A percentile compares a stretch with the other conserved stretches of the same genome.
Evolutionary conservation across 1,140 invertebrate genomes (phyloP).

Genomic region (Choristoneura fumiferana): DNA sequence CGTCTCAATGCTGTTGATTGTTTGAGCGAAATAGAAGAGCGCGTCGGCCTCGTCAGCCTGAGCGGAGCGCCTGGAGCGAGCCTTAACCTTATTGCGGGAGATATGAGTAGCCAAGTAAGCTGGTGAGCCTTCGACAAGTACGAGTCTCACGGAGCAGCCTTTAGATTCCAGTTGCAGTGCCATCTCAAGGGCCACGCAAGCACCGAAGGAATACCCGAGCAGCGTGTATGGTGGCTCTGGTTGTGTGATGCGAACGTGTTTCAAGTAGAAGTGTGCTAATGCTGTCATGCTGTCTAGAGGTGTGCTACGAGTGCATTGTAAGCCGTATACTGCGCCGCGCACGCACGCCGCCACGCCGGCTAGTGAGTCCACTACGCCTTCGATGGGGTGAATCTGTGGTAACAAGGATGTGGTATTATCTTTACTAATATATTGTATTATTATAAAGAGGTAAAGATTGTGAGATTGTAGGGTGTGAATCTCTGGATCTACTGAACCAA

Average conservation of each 20-base stretch:
- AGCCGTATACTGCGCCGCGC: conserved; percentile 89
- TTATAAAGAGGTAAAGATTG: too few relatives aligned
- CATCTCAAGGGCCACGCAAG: conserved; percentile 96
- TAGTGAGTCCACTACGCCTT: conserved; percentile 89
- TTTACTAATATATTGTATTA: too few relatives aligned
- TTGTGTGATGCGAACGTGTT: conserved; percentile 88
- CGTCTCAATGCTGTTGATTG: conserved; percentile 89
- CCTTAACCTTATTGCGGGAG: conserved; percentile 79
- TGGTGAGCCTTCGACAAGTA: conserved; percentile 95
- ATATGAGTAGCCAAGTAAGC: conserved; percentile 92
- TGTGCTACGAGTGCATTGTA: conserved; percentile 90
- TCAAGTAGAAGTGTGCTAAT: conserved; percentile 89
- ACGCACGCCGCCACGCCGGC: conserved; percentile 84
- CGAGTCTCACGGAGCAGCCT: conserved; percentile 76
- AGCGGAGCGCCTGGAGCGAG: conserved; percentile 63
- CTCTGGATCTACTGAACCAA: too few relatives aligned
- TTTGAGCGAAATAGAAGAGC: conserved; percentile 89
- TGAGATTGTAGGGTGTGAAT: too few relatives aligned
- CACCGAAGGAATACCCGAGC: conserved; percentile 96
- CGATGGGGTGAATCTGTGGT: conserved; percentile 91
- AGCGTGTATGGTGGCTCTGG: conserved; percentile 90
- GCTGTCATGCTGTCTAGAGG: conserved; percentile 86
- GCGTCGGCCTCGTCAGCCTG: conserved; percentile 83
- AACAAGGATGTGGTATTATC: conserved; percentile 55
- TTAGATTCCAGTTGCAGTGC: conserved; percentile 87